Evolutionary conservation across 92 coral and sea anemone genomes (phyloP), one percentile per base, ranked within the genome.

Genomic region (Metridium senile): DNA sequence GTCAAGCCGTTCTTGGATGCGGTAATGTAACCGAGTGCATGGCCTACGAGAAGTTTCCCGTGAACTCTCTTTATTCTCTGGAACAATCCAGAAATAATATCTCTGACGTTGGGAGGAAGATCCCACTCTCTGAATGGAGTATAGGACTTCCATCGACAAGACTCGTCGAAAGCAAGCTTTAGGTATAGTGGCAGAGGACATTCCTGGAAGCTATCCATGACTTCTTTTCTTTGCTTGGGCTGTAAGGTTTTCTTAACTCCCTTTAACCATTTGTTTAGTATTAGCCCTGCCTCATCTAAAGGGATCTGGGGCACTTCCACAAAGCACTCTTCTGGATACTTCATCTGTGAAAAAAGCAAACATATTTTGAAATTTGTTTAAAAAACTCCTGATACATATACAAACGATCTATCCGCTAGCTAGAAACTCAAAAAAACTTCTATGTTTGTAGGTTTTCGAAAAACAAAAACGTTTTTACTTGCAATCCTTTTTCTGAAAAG

Each of bases 81-180:
- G 66, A 96, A 96, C 88, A 96, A 68, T 46, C 90, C 92, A 47
- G 80, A 76, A 75, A 96, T 96, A 59, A 85, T 90, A 32, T 90
- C 99, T 74, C 88, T 89, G 13, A 96, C 88, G 21, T 86, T 85
- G 18, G 85, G 89, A 28, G 93, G 91, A 18, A 96, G 86, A 10
- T 26, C 69, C 27, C 90, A 68, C 18, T 96, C 93, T 39, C 72
- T 56, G 8, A 82, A 53, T 4, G 95, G 92, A 17, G 95, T 85
- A 83, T 89, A 96, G 0, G 99, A 96, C 73, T 92, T 96, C 99
- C 99, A 96, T 21, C 99, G 88, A 68, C 80, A 62, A 29, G 99
- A 92, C 66, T 96, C 99, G 43, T 96, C 99, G 49, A 93, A 96
- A 13, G 97, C 89, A 22, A 96, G 89, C 68, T 93, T 93, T 49